phyloP scores from a whole-genome alignment of 2,888 invertebrate genomes.

The Tyria jacobaeae region DNA sequence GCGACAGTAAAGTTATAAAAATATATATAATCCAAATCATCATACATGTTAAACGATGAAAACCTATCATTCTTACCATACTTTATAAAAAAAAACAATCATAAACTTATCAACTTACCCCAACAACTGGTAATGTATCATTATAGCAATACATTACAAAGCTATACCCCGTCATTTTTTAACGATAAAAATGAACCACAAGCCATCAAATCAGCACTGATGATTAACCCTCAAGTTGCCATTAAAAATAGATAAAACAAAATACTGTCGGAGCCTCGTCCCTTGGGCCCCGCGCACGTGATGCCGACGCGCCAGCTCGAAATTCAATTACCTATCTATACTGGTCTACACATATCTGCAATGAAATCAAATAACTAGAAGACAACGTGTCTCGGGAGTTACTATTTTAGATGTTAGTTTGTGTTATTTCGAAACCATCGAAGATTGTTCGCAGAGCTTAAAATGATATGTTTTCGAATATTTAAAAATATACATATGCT shows the following conservation, averaged over 20 bases:
- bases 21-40: no score
- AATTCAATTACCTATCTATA: constrained; percentile 77
- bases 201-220: constrained; percentile 70
- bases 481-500: no score
- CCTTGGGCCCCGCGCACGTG: constrained; percentile 68
- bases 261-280: constrained; percentile 71
- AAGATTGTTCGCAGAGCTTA: not conserved
- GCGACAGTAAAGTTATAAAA: no score
- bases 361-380: constrained; percentile 66
- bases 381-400: constrained; percentile 45
- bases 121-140: constrained; percentile 39
- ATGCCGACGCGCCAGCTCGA: constrained; percentile 65
- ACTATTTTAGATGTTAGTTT: constrained; percentile 26
- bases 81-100: constrained; percentile 21
- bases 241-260: constrained; percentile 84
- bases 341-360: constrained; percentile 58
- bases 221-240: constrained; percentile 76
- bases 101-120: constrained; percentile 32
- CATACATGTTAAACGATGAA: no score
- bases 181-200: constrained; percentile 57
- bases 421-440: constrained; percentile 15
- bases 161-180: constrained; percentile 40
- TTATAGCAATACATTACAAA: constrained; percentile 20
- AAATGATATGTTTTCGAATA: not conserved
- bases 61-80: not conserved